Percentiles rank a stretch among this genome's conserved stretches.
phyloP scores from a whole-genome alignment of 2,113 vertebrate species.

The Mirza zaza region DNA sequence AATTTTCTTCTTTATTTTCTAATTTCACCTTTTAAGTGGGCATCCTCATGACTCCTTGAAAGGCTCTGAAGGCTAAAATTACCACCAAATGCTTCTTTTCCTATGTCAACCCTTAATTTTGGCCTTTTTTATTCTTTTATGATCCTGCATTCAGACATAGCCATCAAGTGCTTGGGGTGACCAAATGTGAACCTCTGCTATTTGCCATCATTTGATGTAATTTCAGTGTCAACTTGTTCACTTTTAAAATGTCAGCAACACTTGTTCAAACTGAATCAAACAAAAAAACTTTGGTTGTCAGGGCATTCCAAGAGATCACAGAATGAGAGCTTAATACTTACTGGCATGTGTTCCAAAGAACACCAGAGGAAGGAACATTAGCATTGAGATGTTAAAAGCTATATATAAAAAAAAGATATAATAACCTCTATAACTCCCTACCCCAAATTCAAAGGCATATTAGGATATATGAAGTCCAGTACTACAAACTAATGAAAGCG shows the following conservation, averaged over 20 bases:
- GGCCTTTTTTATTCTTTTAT: neutral
- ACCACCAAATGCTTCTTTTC: neutral
- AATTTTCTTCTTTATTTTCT: constrained; percentile 38
- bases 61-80: constrained; percentile 50
- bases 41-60: neutral
- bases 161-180: constrained; percentile 29
- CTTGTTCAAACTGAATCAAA: constrained; percentile 36
- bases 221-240: constrained; percentile 54
- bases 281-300: neutral
- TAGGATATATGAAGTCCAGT: neutral
- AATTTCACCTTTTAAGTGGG: constrained; percentile 35
- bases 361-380: neutral
- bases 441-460: neutral
- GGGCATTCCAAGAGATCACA: neutral
- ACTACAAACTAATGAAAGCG: neutral
- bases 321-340: constrained; percentile 9
- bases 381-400: neutral
- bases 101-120: constrained; percentile 56
- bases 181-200: constrained; percentile 41
- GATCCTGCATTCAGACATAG: neutral
- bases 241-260: constrained; percentile 56
- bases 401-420: neutral
- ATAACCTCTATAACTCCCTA: neutral
- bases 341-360: neutral
- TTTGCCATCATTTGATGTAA: constrained; percentile 57